These are phyloP conservation scores for Melikaiella ostensackeni DNA, from an alignment of 2,888 invertebrate genomes.

Conservation along the genomic window DNA sequence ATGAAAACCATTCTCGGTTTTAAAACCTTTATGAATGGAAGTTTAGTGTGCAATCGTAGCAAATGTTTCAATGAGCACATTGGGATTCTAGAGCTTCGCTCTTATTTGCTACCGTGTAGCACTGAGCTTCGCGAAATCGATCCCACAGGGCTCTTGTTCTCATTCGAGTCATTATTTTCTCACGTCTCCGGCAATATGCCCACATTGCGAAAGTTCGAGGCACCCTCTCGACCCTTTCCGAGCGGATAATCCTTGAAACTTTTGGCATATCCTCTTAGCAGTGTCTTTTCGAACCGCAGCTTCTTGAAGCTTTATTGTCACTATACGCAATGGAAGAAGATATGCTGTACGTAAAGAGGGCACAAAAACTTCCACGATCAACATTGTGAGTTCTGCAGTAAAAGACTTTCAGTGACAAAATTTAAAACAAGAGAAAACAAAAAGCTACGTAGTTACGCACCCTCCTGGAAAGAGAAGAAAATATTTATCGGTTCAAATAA, in stretches of 20 bases:
- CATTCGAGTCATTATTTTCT: constrained; percentile 62
- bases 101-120: constrained; percentile 44
- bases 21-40: not conserved
- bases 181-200: constrained; percentile 64
- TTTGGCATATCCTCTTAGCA: constrained; percentile 59
- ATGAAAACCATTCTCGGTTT: not conserved
- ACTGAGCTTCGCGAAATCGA: constrained; percentile 34
- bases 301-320: constrained; percentile 40
- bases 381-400: not conserved
- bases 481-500: too few species aligned
- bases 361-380: not conserved
- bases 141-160: constrained; percentile 47
- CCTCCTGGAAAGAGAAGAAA: too few species aligned
- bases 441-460: not conserved
- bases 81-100: constrained; percentile 37
- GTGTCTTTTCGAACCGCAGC: constrained; percentile 50
- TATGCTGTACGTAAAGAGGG: not conserved
- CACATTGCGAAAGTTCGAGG: constrained; percentile 59
- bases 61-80: constrained; percentile 39
- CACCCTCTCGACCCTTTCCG: constrained; percentile 42
- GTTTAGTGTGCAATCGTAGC: constrained; percentile 25
- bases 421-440: not conserved
- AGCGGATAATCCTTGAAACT: constrained; percentile 62
- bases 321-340: constrained; percentile 20
- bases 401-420: not conserved